These are phyloP conservation scores for Cynoglossus semilaevis DNA, from an alignment of 2,113 vertebrate genomes.

Conservation along the genomic window DNA sequence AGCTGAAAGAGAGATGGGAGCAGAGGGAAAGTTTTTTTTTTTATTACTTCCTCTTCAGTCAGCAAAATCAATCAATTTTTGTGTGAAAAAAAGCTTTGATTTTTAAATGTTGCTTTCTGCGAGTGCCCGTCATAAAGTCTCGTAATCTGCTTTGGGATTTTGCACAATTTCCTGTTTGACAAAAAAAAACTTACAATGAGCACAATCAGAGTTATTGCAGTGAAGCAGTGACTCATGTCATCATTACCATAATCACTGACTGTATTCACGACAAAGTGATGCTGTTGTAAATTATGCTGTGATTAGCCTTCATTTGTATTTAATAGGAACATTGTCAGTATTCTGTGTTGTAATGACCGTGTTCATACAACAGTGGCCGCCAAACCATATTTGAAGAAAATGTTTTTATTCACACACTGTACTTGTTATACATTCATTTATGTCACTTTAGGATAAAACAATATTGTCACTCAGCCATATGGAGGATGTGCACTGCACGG, in stretches of 20 bases:
- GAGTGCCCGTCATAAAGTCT: neutral
- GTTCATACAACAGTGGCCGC: slow-evolving; percentile 6
- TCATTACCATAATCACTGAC: slow-evolving; percentile 27
- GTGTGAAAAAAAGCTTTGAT: neutral
- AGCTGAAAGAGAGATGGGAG: slow-evolving; percentile 9
- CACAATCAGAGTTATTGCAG: slow-evolving; percentile 40
- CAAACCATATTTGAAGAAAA: slow-evolving; percentile 20
- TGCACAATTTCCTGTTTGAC: slow-evolving; percentile 31
- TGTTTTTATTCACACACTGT: slow-evolving; percentile 55
- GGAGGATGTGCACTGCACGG: slow-evolving; percentile 31
- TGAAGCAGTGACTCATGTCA: slow-evolving; percentile 25
- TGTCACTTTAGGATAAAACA: slow-evolving; percentile 32
- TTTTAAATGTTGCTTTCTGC: slow-evolving; percentile 24
- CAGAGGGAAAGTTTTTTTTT: slow-evolving; percentile 17
- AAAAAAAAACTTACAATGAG: slow-evolving; percentile 5
- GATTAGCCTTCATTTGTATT: slow-evolving; percentile 36
- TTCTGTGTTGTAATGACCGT: slow-evolving; percentile 32
- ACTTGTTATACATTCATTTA: slow-evolving; percentile 55
- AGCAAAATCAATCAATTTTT: too few relatives aligned
- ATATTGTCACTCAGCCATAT: slow-evolving; percentile 19
- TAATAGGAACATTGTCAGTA: slow-evolving; percentile 26
- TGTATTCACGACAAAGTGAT: too few relatives aligned
- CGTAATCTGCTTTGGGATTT: slow-evolving; percentile 42
- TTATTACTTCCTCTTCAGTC: slow-evolving; percentile 1
- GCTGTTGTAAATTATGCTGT: slow-evolving; percentile 43